Conservation (phyloP, 2,888 invertebrate genomes). For the Meiosimyza platycephala region DNA sequence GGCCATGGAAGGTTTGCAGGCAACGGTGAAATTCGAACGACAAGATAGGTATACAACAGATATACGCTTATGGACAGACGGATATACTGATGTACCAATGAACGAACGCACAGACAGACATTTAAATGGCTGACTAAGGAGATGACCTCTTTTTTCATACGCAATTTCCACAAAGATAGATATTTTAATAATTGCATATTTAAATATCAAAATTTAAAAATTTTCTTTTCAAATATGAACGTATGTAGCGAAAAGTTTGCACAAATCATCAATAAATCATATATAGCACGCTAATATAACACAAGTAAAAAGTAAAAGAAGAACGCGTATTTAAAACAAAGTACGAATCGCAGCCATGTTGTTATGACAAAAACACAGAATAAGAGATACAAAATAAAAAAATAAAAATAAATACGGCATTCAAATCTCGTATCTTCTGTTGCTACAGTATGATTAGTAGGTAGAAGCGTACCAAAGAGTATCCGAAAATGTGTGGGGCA, state of each 20-base stretch:
- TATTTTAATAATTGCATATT: too few species aligned
- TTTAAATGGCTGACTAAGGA: background rate
- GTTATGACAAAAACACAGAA: conserved; percentile 30
- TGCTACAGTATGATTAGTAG: conserved; percentile 4
- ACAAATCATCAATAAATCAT: too few species aligned
- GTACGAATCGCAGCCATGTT: conserved; percentile 33
- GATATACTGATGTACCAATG: background rate
- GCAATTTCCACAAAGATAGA: background rate
- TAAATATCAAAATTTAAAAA: too few species aligned
- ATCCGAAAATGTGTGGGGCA: too few species aligned
- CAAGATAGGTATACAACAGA: too few species aligned
- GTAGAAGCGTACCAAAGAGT: too few species aligned
- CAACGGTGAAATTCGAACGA: too few species aligned
- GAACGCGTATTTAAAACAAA: conserved; percentile 6
- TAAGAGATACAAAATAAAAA: conserved; percentile 11
- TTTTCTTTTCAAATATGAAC: too few species aligned
- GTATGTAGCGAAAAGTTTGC: too few species aligned
- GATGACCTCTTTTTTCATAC: conserved; percentile 8
- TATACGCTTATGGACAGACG: background rate
- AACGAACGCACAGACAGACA: background rate
- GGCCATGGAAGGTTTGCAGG: background rate
- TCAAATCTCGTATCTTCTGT: conserved; percentile 24
- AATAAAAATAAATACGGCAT: conserved; percentile 22
- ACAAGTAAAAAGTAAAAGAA: background rate
- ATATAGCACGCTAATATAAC: too few species aligned